Percentiles rank a stretch among this genome's conserved stretches.
phyloP scores from a whole-genome alignment of 2,888 invertebrate species.

The Eupithecia pulchellata region DNA sequence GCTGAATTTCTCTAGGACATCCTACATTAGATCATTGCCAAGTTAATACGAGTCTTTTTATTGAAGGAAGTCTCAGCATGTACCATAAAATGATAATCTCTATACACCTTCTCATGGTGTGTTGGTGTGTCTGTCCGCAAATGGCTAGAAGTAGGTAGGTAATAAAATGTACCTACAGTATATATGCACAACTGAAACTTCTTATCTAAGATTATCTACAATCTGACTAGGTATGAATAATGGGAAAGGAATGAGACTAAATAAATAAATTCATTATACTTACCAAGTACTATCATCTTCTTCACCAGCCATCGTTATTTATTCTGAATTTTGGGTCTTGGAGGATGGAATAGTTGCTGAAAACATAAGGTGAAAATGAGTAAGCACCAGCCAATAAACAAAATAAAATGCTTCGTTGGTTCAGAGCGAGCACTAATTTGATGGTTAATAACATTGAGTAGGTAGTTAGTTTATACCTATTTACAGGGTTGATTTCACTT shows the following conservation, averaged over 20 bases:
- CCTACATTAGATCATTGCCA: background rate
- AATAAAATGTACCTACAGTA: background rate
- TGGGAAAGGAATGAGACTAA: slow-evolving; percentile 6
- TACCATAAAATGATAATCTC: background rate
- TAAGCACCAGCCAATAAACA: background rate
- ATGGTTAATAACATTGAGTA: background rate
- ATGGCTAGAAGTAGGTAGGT: background rate
- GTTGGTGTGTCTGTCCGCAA: background rate
- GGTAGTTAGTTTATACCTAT: background rate
- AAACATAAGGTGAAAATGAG: background rate
- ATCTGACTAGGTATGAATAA: slow-evolving; percentile 11
- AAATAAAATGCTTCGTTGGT: background rate
- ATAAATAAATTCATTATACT: slow-evolving; percentile 43
- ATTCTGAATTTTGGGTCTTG: background rate
- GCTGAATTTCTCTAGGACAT: background rate
- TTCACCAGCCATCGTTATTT: slow-evolving; percentile 81
- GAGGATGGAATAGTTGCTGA: background rate
- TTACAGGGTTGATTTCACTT: too few relatives aligned
- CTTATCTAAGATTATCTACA: slow-evolving; percentile 33
- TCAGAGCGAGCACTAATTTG: background rate
- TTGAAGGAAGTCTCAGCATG: background rate
- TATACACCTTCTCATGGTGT: background rate
- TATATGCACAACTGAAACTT: slow-evolving; percentile 11
- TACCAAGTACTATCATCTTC: slow-evolving; percentile 88
- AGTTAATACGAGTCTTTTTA: background rate